phyloP scores from a whole-genome alignment of 2,888 invertebrate genomes.

The Seladonia tumulorum region DNA sequence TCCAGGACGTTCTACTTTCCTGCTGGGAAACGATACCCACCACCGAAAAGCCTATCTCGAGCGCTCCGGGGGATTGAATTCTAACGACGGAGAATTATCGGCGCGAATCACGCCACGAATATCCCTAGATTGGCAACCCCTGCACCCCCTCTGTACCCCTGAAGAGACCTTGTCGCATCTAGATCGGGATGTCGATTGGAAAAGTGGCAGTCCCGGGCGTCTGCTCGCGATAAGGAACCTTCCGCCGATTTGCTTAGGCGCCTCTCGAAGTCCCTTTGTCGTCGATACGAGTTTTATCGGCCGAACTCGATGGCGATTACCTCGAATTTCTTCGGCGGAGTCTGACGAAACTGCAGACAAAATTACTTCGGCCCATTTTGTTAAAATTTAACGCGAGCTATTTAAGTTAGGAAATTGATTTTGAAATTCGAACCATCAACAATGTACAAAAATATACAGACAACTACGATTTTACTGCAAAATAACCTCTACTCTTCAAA shows the following conservation, averaged over 20 bases:
- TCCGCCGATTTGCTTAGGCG: neutral
- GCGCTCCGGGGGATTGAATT: conserved; percentile 32
- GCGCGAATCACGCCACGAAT: conserved; percentile 6
- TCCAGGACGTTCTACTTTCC: conserved; percentile 52
- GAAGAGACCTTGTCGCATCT: neutral
- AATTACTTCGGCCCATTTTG: neutral
- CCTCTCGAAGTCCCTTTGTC: neutral
- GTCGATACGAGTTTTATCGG: neutral
- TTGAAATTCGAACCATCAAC: no score
- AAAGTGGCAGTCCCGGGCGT: neutral
- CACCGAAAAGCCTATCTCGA: conserved; percentile 5
- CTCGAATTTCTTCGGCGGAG: neutral
- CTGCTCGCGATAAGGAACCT: neutral
- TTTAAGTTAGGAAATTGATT: neutral
- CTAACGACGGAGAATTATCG: conserved; percentile 34
- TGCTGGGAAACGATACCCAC: conserved; percentile 19
- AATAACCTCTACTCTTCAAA: no score
- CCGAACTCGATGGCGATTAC: neutral
- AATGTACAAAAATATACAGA: no score
- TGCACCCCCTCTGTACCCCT: neutral
- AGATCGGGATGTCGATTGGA: conserved; percentile 4
- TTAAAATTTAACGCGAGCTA: no score
- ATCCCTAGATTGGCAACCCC: neutral
- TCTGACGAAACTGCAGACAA: neutral
- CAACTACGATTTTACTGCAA: no score